These are phyloP conservation scores for Chaenodraco wilsoni DNA, from an alignment of 2,797 vertebrate species.

Conservation along the genomic window DNA sequence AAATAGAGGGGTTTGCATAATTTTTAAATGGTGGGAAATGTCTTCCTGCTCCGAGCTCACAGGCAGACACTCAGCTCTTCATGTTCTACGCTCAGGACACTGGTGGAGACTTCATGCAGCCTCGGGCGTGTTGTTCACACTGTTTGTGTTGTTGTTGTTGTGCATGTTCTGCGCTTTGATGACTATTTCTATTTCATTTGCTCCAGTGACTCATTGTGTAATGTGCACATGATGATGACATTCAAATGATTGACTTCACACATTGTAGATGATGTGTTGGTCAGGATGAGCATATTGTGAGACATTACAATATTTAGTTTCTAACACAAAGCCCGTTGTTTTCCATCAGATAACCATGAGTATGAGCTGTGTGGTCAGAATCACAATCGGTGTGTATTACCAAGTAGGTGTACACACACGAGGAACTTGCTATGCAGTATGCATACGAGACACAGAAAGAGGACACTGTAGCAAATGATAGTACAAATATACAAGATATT, in stretches of 20 bases:
- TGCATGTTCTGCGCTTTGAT: constrained; percentile 27
- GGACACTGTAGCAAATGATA: no score
- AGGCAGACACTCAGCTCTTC: constrained; percentile 18
- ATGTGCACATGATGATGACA: constrained; percentile 1
- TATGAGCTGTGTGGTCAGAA: background rate
- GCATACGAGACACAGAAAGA: no score
- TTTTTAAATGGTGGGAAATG: constrained; percentile 14
- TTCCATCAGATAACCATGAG: background rate
- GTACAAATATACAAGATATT: no score
- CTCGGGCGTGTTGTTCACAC: constrained; percentile 5
- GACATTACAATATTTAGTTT: background rate
- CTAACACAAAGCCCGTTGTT: background rate
- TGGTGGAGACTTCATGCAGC: constrained; percentile 15
- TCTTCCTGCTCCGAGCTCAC: constrained; percentile 10
- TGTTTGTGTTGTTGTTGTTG: background rate
- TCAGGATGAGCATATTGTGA: constrained; percentile 6
- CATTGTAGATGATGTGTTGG: constrained; percentile 6
- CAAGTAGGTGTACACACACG: no score
- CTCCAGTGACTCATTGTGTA: constrained; percentile 20
- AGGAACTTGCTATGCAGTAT: no score
- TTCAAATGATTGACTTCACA: constrained; percentile 5
- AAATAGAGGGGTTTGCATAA: constrained; percentile 36
- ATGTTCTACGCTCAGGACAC: constrained; percentile 3
- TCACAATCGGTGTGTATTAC: no score
- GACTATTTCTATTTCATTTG: constrained; percentile 28